Base-by-base conservation (phyloP, 2,888 invertebrate genomes). In the Leucoma salicis region DNA sequence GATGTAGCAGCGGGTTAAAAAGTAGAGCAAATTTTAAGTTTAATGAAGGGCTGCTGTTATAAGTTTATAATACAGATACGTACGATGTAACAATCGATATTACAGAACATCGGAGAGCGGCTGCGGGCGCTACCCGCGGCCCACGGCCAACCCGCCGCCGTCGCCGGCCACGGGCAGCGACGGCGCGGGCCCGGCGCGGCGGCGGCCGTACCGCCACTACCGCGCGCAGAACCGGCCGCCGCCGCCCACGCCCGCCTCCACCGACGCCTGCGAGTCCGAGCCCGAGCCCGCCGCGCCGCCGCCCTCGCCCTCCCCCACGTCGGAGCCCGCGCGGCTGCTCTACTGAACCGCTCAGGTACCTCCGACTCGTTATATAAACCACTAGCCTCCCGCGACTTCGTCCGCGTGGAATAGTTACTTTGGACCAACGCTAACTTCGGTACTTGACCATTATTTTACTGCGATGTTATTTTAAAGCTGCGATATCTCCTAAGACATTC, bases 211-310 rank as follows among this genome's bases (percentile, higher is more conserved):
- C 78, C 90, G 95, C 15, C 94, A 95, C 78, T 95, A 95, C 77
- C 80, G 93, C 54, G 94, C 95, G 49, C 94, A 94, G 82, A 95
- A 95, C 76, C 96, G 96, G 0, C 97, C 97, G 5, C 98, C 97
- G 15, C 97, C 97, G 8, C 98, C 98, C 14, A 98, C 98, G 0
- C 98, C 97, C 72, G 96, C 96, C 56, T 97, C 98, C 24, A 98
- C 98, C 61, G 96, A 97, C 55, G 97, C 97, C 66, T 96, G 97
- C 76, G 96, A 96, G 78, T 95, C 95, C 14, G 96, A 96, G 74
- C 71, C 91, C 63, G 76, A 93, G 95, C 55, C 95, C 93, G 45
- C 95, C 93, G 45, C 95, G 93, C 35, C 96, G 94, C 77, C 96
- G 24, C 97, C 97, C 7, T 97, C 97, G 6, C 97, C 97, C 15